Conservation (phyloP, 2,888 invertebrate genomes). For the Dexiosoma caninum region DNA sequence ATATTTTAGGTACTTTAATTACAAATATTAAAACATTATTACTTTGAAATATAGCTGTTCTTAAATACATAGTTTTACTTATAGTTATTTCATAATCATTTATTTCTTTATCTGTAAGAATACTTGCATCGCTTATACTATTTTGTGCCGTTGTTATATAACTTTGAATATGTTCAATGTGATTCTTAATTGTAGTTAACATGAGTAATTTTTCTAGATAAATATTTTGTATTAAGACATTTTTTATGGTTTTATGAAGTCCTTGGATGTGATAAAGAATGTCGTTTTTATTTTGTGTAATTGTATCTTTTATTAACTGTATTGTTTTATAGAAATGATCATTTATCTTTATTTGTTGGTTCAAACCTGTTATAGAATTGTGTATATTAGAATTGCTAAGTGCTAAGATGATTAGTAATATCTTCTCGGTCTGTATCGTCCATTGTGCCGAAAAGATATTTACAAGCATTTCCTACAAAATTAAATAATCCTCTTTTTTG, state of each 20-base stretch:
- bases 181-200: neutral
- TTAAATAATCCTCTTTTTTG: conserved; percentile 21
- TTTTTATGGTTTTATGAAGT: neutral
- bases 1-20: conserved; percentile 13
- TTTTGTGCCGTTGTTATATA: neutral
- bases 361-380: conserved; percentile 7
- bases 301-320: conserved; percentile 11
- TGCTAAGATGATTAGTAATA: conserved; percentile 3
- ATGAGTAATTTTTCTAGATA: neutral
- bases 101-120: conserved; percentile 13
- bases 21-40: neutral
- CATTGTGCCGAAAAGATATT: conserved; percentile 24
- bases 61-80: no score
- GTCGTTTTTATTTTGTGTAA: conserved; percentile 10
- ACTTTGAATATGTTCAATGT: neutral
- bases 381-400: neutral
- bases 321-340: conserved; percentile 23
- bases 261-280: neutral
- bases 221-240: neutral
- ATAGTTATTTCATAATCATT: neutral
- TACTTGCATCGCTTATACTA: neutral
- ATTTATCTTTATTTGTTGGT: conserved; percentile 19
- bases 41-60: no score
- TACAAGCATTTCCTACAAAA: conserved; percentile 10
- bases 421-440: conserved; percentile 7